phyloP scores from a whole-genome alignment of 2,113 vertebrate species.

The Deroptyus accipitrinus region DNA sequence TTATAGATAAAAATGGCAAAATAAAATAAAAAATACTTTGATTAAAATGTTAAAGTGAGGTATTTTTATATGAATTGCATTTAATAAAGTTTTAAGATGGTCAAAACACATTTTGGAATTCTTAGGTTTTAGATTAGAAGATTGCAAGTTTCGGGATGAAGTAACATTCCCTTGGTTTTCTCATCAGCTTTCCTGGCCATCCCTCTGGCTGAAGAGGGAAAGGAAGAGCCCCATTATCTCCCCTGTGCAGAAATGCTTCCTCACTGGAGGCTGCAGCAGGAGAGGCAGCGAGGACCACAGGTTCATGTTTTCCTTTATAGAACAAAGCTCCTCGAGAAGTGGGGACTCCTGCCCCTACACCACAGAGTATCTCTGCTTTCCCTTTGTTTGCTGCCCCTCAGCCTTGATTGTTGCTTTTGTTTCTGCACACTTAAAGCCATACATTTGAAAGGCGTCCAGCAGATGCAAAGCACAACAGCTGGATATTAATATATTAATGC shows the following conservation, averaged over 20 bases:
- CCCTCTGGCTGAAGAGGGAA: neutral
- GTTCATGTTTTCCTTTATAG: neutral
- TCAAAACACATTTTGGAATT: neutral
- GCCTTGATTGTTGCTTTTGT: neutral
- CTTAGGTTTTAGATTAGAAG: neutral
- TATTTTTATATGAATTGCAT: neutral
- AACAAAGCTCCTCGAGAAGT: neutral
- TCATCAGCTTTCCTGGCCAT: neutral
- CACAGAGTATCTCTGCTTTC: neutral
- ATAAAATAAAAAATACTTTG: neutral
- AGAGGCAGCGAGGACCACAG: too few relatives aligned
- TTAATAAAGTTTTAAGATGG: neutral
- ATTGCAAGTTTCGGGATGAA: neutral
- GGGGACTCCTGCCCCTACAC: fast-evolving
- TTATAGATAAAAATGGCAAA: neutral
- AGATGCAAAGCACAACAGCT: conserved; percentile 36
- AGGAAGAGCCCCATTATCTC: neutral
- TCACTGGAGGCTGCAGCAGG: neutral
- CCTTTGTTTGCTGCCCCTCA: neutral
- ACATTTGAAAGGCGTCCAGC: neutral
- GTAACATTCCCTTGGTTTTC: neutral
- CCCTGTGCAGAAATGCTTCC: fast-evolving
- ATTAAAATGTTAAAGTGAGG: neutral
- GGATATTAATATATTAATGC: conserved; percentile 7
- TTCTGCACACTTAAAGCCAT: neutral